Evolutionary conservation across 2,888 invertebrate genomes (phyloP).

Genomic region (Amphimallon solstitiale): DNA sequence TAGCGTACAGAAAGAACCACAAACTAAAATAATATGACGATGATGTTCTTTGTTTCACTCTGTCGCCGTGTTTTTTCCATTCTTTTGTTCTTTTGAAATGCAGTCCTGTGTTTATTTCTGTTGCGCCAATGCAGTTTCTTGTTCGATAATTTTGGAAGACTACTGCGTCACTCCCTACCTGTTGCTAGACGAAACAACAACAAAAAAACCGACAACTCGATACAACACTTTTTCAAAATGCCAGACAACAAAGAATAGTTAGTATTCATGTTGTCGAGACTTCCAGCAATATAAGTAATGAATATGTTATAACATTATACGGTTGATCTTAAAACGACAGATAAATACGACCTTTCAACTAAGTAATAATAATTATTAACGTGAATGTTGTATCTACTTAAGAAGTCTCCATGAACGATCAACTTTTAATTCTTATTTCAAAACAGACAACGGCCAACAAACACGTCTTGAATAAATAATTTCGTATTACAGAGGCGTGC

Average conservation of each 20-base stretch:
- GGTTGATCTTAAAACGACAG: too few relatives aligned
- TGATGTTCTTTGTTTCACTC: neutral
- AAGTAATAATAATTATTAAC: too few relatives aligned
- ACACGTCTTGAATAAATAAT: neutral
- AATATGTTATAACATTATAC: too few relatives aligned
- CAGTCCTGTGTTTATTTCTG: neutral
- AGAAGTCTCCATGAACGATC: neutral
- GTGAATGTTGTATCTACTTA: too few relatives aligned
- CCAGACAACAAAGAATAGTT: conserved; percentile 26
- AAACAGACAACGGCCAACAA: neutral
- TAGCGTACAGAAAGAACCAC: neutral
- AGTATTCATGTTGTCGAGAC: neutral
- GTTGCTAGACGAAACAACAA: conserved; percentile 28
- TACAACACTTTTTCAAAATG: neutral
- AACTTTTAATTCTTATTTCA: neutral
- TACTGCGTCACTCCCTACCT: conserved; percentile 29
- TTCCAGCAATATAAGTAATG: too few relatives aligned
- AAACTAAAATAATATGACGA: conserved; percentile 2
- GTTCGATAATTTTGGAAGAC: conserved; percentile 11
- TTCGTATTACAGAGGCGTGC: conserved; percentile 9
- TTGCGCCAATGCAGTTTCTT: conserved; percentile 14
- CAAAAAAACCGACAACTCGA: neutral
- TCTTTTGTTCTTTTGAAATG: neutral
- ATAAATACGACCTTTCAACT: too few relatives aligned
- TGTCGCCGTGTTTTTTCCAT: neutral